These are phyloP conservation scores for Oxyteleia sp. DNA, from an alignment of 2,888 invertebrate genomes.

Conservation along the genomic window DNA sequence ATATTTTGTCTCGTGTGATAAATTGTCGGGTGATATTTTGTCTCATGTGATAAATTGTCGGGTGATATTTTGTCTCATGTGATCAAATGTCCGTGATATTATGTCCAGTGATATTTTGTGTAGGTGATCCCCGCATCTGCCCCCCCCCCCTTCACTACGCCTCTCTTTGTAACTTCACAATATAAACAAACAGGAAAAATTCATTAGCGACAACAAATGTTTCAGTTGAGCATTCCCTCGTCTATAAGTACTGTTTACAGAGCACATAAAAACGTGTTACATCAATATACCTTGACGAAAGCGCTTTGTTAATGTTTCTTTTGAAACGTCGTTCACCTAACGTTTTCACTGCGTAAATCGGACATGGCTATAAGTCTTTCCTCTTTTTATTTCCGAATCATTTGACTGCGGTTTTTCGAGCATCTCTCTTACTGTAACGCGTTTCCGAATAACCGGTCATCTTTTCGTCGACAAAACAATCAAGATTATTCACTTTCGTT, in stretches of 20 bases:
- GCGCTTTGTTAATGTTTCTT: conserved; percentile 61
- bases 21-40: no score
- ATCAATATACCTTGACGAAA: conserved; percentile 65
- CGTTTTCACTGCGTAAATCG: conserved; percentile 51
- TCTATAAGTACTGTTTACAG: conserved; percentile 25
- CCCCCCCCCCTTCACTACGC: no score
- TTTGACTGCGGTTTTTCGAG: conserved; percentile 45
- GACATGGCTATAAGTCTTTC: conserved; percentile 60
- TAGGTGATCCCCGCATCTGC: no score
- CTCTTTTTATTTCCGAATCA: conserved; percentile 50
- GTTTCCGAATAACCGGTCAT: conserved; percentile 47
- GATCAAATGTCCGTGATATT: no score
- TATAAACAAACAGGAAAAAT: not conserved
- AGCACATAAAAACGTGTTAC: conserved; percentile 28
- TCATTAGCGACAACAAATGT: conserved; percentile 6
- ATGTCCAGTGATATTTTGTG: no score
- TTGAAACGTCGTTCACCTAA: conserved; percentile 62
- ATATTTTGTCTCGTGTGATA: no score
- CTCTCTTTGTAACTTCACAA: no score
- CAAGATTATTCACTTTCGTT: conserved; percentile 32
- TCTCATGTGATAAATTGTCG: no score
- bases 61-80: no score
- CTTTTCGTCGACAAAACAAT: conserved; percentile 36
- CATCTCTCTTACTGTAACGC: conserved; percentile 41
- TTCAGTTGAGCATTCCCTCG: conserved; percentile 42